Base-by-base conservation (phyloP, 2,888 invertebrate genomes). In the Scaptomyza cyrtandrae region DNA sequence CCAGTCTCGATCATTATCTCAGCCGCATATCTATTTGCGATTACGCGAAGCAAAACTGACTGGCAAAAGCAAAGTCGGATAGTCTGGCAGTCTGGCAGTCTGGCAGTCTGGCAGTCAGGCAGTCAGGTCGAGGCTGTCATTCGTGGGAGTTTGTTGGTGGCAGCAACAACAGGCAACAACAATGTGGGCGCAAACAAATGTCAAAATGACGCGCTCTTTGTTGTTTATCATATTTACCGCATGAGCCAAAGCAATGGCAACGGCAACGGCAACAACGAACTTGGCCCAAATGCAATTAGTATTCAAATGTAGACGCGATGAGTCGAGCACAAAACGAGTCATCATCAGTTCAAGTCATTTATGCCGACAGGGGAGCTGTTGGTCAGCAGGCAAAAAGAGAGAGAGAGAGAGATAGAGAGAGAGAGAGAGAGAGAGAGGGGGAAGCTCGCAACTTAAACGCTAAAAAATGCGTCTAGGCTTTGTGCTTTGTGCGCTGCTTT, bases 161-260 rank as follows among this genome's bases (percentile, higher is more conserved):
- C 27, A 27, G 6, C 27, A 27, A 27, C 27, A 27, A 27, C 27
- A 27, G 6, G 10, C 45, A 45, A 46, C 45, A 27, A 35, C 69
- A 70, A 77, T 69, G 83, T 83, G 88, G 88, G 88, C 83, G 86
- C 83, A 88, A 82, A 68, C 86, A 86, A 86, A 89, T 86, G 88
- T 86, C 89, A 86, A 89, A 88, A 75, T 86, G 89, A 88, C 73
- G 89, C 86, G 89, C 89, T 41, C 41, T 89, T 86, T 86, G 86
- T 86, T 89, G 86, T 86, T 86, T 77, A 83, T 86, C 89, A 86
- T 88, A 89, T 89, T 89, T 86, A 80, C 89, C 89, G 89, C 80
- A 82, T 67, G 61, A 67, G 70, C 50, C 73, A 60, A 31, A 45
- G 24, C 6, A 33, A 10, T 1, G 33, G 29, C 35, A 33, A 10